Evolutionary conservation across 2,888 invertebrate species (phyloP).

Genomic region (Drosophila multiciliata): DNA sequence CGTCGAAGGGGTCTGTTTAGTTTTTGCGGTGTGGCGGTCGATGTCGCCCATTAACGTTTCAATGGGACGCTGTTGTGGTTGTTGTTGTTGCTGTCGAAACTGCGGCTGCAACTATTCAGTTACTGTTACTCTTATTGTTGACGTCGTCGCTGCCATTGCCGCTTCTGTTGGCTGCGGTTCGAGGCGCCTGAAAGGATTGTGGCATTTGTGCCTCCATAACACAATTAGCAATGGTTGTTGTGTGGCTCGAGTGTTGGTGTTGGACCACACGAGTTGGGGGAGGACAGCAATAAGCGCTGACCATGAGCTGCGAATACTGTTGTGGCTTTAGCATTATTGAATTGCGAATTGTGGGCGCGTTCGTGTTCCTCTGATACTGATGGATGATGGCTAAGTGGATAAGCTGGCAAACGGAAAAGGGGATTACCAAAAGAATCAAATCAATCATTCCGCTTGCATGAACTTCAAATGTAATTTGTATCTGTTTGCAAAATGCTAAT

Average conservation of each 20-base stretch:
- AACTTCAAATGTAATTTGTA: not conserved
- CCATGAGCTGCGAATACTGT: constrained; percentile 35
- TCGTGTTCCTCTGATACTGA: constrained; percentile 26
- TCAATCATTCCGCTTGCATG: constrained; percentile 40
- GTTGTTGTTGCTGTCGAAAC: constrained; percentile 17
- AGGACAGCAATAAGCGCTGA: constrained; percentile 8
- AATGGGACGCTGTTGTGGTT: constrained; percentile 32
- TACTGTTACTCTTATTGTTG: constrained; percentile 20
- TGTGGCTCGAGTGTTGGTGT: constrained; percentile 25
- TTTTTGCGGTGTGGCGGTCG: constrained; percentile 47
- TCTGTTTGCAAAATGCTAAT: constrained; percentile 45
- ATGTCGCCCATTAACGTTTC: constrained; percentile 48
- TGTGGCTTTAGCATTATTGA: constrained; percentile 59
- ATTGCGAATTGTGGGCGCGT: constrained; percentile 34
- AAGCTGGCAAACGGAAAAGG: constrained; percentile 11
- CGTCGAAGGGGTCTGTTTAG: constrained; percentile 59
- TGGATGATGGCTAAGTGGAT: constrained; percentile 52
- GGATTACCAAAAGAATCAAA: constrained; percentile 25
- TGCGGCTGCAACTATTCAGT: constrained; percentile 25
- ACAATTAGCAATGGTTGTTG: constrained; percentile 65
- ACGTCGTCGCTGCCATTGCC: constrained; percentile 2
- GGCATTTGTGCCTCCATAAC: constrained; percentile 56
- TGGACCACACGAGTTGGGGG: not conserved
- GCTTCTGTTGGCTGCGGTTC: constrained; percentile 33
- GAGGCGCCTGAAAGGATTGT: constrained; percentile 61